A percentile compares a stretch with the other conserved stretches of the same genome.
These are phyloP conservation scores for Thymelicus acteon DNA, from an alignment of 2,888 invertebrate genomes.

Conservation along the genomic window DNA sequence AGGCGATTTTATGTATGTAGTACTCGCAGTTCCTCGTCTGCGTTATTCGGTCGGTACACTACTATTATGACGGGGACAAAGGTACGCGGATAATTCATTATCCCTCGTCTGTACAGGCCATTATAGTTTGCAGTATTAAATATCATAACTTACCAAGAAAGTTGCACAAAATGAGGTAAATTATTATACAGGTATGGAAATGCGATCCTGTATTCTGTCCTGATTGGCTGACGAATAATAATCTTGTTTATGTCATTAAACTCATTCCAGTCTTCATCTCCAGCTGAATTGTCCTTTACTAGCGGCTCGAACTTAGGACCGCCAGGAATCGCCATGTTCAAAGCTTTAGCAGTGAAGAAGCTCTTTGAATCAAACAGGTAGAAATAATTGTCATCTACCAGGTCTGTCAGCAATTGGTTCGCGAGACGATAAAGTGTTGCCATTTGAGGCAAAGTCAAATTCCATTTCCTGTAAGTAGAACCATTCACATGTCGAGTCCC, in stretches of 20 bases:
- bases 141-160: constrained; percentile 93
- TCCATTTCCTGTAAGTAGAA: constrained; percentile 98
- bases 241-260: constrained; percentile 99
- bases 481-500: constrained; percentile 98
- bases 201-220: constrained; percentile 99
- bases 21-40: too few relatives aligned
- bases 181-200: constrained; percentile 99
- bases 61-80: too few relatives aligned
- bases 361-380: constrained; percentile 99
- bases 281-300: constrained; percentile 98
- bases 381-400: constrained; percentile 99
- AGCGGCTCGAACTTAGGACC: constrained; percentile 99
- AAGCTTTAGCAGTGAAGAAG: constrained; percentile 99
- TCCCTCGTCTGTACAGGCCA: too few relatives aligned
- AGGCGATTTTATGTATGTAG: too few relatives aligned
- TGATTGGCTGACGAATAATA: constrained; percentile 98
- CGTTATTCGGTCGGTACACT: too few relatives aligned
- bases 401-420: constrained; percentile 98
- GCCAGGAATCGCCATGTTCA: constrained; percentile 99
- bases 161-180: constrained; percentile 98
- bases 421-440: constrained; percentile 98
- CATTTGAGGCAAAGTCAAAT: constrained; percentile 97
- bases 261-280: constrained; percentile 99
- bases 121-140: neutral
- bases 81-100: too few relatives aligned